Base-by-base conservation (phyloP, 2,888 invertebrate species). In the Oxytorus armatus region DNA sequence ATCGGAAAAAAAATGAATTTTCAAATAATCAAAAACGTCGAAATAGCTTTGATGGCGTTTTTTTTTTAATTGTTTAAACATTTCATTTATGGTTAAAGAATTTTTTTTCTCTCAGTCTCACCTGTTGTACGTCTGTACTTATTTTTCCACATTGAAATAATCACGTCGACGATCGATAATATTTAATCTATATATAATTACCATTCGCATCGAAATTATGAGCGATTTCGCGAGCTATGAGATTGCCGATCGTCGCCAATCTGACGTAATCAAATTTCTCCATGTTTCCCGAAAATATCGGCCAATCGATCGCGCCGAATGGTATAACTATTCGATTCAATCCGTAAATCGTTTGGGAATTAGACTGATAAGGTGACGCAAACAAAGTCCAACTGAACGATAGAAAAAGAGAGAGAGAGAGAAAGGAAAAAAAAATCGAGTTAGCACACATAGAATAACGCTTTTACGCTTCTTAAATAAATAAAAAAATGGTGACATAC, bases 131-230 rank as follows among this genome's bases (percentile, higher is more conserved):
- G 49, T 65, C 33, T 57, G 72, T 77, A 70, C 70, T 65, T 79
- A 61, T 55, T 70, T 23, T 21, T 55, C 18, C 36, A 16, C 21
- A 29, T 23, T 49, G 36, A 53, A 11, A 61, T 42, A 63, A 53
- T 57, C 14, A 23, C 25, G n/a, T n/a, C n/a, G n/a, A n/a, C n/a
- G n/a, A n/a, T n/a, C n/a, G n/a, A n/a, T n/a, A n/a, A n/a, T n/a
- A n/a, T n/a, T n/a, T n/a, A n/a, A n/a, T 14, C 21, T 4, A 0
- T 10, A 1, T 18, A 47, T 59, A 53, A 53, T 82, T 87, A 89
- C 89, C 89, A 77, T 82, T 86, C 29, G 81, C 68, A 53, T 89
- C 88, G 29, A 89, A 89, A 25, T 88, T 86, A 82, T 85, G 87
- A 53, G 87, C 85, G 14, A 89, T 89, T 74, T 88, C 86, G n/a